These are phyloP conservation scores for Drosophila multiciliata DNA, from an alignment of 2,888 invertebrate genomes.

Conservation along the genomic window DNA sequence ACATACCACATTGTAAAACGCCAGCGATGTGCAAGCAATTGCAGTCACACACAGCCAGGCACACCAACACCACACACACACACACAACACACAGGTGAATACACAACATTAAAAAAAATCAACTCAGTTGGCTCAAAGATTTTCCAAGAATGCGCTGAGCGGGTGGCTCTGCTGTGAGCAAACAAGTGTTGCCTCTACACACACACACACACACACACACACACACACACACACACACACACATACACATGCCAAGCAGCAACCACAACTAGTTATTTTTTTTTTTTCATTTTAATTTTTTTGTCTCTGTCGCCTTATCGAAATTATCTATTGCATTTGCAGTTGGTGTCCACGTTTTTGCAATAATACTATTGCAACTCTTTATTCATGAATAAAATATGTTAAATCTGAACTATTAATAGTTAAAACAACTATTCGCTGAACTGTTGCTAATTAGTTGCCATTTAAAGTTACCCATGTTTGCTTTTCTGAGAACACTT, in stretches of 20 bases:
- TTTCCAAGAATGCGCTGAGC: slow-evolving; percentile 76
- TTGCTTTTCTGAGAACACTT: background rate
- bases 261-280: slow-evolving; percentile 32
- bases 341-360: slow-evolving; percentile 7
- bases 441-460: slow-evolving; percentile 6
- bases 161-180: slow-evolving; percentile 53
- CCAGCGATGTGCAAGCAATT: slow-evolving; percentile 68
- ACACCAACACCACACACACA: slow-evolving; percentile 9
- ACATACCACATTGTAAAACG: slow-evolving; percentile 55
- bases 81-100: slow-evolving; percentile 9
- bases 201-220: slow-evolving; percentile 16
- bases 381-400: slow-evolving; percentile 36
- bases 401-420: slow-evolving; percentile 7
- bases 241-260: slow-evolving; percentile 1
- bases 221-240: background rate
- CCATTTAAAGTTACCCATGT: background rate
- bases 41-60: slow-evolving; percentile 32
- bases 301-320: slow-evolving; percentile 31
- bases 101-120: slow-evolving; percentile 2
- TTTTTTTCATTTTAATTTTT: background rate
- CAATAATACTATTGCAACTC: slow-evolving; percentile 20
- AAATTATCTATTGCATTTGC: slow-evolving; percentile 47
- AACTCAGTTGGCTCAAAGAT: slow-evolving; percentile 51
- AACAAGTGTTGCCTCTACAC: slow-evolving; percentile 51
- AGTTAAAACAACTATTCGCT: background rate